Evolutionary conservation across 2,797 vertebrate genomes (phyloP), one percentile per base, ranked within the genome.

Genomic region (Onychomys leucogaster): DNA sequence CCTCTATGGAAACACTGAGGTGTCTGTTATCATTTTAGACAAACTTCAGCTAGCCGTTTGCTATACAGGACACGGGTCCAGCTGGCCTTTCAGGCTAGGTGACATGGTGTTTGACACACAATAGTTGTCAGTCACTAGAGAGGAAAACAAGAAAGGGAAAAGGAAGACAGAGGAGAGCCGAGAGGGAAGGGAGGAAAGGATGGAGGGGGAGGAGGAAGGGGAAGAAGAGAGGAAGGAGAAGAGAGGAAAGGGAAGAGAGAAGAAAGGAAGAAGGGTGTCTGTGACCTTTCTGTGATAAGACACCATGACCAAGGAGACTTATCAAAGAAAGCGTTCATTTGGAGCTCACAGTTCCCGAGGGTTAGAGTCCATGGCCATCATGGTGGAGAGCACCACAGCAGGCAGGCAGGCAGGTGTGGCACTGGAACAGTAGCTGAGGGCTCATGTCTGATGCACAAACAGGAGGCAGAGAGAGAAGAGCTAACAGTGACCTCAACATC

Each of bases 101-200:
- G 1, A 0, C 75, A 4, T 7, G 5, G 19, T 0, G 11, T 25
- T 29, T 32, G 49, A 75, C 32, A 10, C 19, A 3, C 19, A 3
- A 0, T 7, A n/a, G 10, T 2, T 0, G 11, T 14, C 29, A 27
- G 11, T 23, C 8, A 43, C 3, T 19, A 12, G 46, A 32, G 34
- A 81, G 43, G 46, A 17, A 16, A 55, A 27, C 63, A 9, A 34
- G 43, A 71, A 6, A 8, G 61, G 2, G 6, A 59, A 6, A 29
- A 49, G 29, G 65, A 37, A 5, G 27, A 10, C 17, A 34, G 55
- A 7, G 25, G 27, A 23, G 21, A 41, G 12, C 2, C 13, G 27
- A 9, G 34, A 23, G 29, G 8, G 16, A 6, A 46, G 6, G 1
- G 41, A 25, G 34, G 11, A 19, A 37, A 37, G 5, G 8, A 0